Evolutionary conservation across 2,113 vertebrate genomes (phyloP), one percentile per base, ranked within the genome.

Genomic region (Meriones unguiculatus): DNA sequence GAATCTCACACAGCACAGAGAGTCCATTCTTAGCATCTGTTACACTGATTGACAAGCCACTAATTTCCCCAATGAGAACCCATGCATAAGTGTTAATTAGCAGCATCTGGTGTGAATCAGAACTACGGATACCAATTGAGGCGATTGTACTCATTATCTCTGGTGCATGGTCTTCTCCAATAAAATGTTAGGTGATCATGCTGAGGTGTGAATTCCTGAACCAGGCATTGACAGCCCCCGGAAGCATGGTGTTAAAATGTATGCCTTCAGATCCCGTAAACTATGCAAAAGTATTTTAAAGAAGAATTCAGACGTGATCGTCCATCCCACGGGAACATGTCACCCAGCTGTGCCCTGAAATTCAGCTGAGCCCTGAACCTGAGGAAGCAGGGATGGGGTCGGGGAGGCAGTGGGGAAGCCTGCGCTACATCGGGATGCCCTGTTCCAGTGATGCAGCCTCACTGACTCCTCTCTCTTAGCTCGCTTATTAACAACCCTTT

Each of bases 1-100:
- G 24, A 41, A 30, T 54, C 38, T 75, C 62, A 87, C 2, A 22
- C 65, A 41, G 82, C 77, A 35, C 18, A 15, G 25, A 93, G 32
- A 87, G 52, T 70, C 75, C 89, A 89, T 93, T 89, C 87, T 87
- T 81, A 89, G 30, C 92, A 57, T 89, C 97, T 90, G 41, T n/a
- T 89, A 75, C 78, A 46, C 80, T 80, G 59, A 96, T 62, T 80
- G 93, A 93, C 87, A 93, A 86, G 92, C 50, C 81, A 87, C 81
- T 94, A 69, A 77, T 91, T 91, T 96, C 64, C 54, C 93, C 95
- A 94, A 50, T 28, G 32, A 87, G 97, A 95, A 87, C 80, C 92
- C 95, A 52, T 50, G 69, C 0, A 3, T 75, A 94, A 93, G 90
- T 94, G 95, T 94, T 96, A 93, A 94, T 96, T 96, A 94, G 92